phyloP scores from a whole-genome alignment of 2,797 vertebrate genomes.

The Brachymystax lenok region DNA sequence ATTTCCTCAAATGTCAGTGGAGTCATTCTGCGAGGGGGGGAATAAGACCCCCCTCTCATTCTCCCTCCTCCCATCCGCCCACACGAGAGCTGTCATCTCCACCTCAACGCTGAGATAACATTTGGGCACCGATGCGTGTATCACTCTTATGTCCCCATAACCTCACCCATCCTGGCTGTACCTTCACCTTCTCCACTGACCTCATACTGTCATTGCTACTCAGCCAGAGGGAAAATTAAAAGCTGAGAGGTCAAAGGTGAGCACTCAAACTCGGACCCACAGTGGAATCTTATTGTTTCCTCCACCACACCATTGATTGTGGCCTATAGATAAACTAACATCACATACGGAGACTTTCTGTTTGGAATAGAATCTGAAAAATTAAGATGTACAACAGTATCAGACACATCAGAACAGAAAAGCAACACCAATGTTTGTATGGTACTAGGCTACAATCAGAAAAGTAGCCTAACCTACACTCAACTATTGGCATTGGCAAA shows the following conservation, averaged over 20 bases:
- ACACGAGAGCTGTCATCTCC: slow-evolving; percentile 56
- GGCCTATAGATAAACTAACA: slow-evolving; percentile 16
- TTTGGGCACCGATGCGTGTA: slow-evolving; percentile 51
- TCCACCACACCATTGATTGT: slow-evolving; percentile 19
- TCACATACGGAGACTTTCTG: neutral
- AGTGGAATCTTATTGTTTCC: neutral
- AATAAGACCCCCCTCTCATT: neutral
- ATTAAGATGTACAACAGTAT: neutral
- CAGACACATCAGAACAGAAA: neutral
- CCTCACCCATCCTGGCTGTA: slow-evolving; percentile 32
- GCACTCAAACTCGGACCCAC: slow-evolving; percentile 12
- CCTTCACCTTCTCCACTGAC: slow-evolving; percentile 56
- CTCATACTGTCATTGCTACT: slow-evolving; percentile 63
- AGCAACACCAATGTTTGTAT: neutral
- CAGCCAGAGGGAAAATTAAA: slow-evolving; percentile 55
- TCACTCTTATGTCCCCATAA: slow-evolving; percentile 28
- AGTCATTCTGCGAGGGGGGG: slow-evolving; percentile 26
- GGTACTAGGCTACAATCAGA: neutral
- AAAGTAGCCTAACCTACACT: neutral
- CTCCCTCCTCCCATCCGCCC: slow-evolving; percentile 41
- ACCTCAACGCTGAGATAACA: slow-evolving; percentile 43
- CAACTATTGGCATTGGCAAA: neutral
- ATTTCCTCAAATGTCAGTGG: slow-evolving; percentile 70
- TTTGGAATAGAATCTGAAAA: neutral
- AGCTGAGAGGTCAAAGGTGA: slow-evolving; percentile 43